Base-by-base conservation (phyloP, 2,888 invertebrate species). In the Osmoderma eremita region DNA sequence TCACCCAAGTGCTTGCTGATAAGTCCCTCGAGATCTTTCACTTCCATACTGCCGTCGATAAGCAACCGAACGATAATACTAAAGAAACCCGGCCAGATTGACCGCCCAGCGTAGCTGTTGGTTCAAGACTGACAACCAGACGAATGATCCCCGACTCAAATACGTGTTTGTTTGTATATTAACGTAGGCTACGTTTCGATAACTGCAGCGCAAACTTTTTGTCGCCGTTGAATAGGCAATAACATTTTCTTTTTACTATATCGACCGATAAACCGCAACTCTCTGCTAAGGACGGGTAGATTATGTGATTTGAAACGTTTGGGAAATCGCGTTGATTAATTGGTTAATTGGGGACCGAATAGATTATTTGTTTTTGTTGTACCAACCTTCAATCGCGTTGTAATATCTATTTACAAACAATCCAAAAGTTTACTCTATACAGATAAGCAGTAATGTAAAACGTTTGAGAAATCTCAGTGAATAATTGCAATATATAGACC, bases 21-120 rank as follows among this genome's bases (percentile, higher is more conserved):
- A n/a, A 67, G 36, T 30, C 63, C 63, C 39, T 56, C 39, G 3
- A 67, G 36, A 39, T 67, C 63, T 18, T 56, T 63, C 18, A 65
- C 45, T 39, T 65, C 65, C 65, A 65, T 65, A 3, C 12, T 61
- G 2, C 6, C 3, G 13, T 6, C 38, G 48, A 48, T 20, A 10
- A 6, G n/a, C n/a, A 48, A 48, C n/a, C 13, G 20, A 13, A 49
- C 10, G 48, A 5, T 24, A 30, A 22, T 24, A 22, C 13, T 15
- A 13, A 10, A 51, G 20, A 20, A 48, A 48, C 48, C 20, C 4
- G 18, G 12, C 20, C 12, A 20, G 18, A 12, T 24, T 30, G n/a
- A 30, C 24, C 50, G 50, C 1, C 15, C 6, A 22, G 50, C 15
- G n/a, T 30, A 30, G 24, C 50, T 3, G 22, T 15, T 51, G 13